A percentile compares a stretch with the other conserved stretches of the same genome.
Conservation (phyloP, 2,888 invertebrate genomes). For the Anaspis maculata region DNA sequence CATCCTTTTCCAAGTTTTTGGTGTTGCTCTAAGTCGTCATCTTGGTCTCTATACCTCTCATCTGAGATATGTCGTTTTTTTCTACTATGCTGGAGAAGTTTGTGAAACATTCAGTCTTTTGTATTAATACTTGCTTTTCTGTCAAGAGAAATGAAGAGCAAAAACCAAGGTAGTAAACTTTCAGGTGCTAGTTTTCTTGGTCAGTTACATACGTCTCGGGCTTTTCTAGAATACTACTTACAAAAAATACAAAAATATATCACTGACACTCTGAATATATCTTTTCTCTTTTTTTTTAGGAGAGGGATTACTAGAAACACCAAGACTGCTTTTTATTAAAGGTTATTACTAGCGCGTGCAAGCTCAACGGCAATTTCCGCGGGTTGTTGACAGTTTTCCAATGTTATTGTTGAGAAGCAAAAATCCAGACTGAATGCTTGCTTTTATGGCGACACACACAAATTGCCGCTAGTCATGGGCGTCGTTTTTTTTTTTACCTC, state of each 20-base stretch:
- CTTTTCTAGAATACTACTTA: slow-evolving; percentile 31
- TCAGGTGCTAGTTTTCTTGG: slow-evolving; percentile 13
- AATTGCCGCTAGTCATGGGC: not conserved
- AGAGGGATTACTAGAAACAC: too few species aligned
- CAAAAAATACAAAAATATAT: slow-evolving; percentile 41
- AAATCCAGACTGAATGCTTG: too few species aligned
- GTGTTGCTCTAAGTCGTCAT: not conserved
- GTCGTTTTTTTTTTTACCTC: slow-evolving; percentile 7
- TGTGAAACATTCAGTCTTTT: slow-evolving; percentile 15
- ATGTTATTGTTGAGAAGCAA: too few species aligned
- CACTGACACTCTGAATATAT: slow-evolving; percentile 30
- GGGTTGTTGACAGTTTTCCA: too few species aligned
- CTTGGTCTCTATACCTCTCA: too few species aligned
- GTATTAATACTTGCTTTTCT: slow-evolving; percentile 4
- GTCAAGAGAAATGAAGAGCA: not conserved
- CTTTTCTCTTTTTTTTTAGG: too few species aligned
- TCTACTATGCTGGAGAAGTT: not conserved
- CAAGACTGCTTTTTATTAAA: too few species aligned
- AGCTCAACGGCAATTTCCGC: too few species aligned
- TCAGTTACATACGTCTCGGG: too few species aligned
- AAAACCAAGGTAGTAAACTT: slow-evolving; percentile 6
- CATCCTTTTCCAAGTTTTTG: not conserved
- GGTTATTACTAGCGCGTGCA: too few species aligned
- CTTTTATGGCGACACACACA: too few species aligned
- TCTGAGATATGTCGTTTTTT: slow-evolving; percentile 8